These are phyloP conservation scores for Drosophila nikananu DNA, from an alignment of 1,140 invertebrate genomes.

Conservation along the genomic window DNA sequence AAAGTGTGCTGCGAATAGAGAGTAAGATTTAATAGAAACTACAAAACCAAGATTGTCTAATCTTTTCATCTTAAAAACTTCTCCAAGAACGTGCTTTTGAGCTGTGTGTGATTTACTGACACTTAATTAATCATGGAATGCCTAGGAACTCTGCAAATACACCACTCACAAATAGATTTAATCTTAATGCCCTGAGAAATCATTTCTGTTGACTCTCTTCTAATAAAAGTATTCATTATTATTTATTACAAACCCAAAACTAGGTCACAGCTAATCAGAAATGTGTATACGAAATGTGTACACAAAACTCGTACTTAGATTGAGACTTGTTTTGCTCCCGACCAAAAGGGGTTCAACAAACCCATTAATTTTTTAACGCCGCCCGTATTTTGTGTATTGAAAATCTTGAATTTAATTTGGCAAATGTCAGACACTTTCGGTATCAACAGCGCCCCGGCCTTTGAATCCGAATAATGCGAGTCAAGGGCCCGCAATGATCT, in stretches of 20 bases:
- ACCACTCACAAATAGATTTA: not conserved
- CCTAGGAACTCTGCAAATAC: too few species aligned
- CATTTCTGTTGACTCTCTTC: too few species aligned
- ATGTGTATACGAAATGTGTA: conserved; percentile 10
- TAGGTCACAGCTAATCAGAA: conserved; percentile 42
- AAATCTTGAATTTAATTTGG: conserved; percentile 34
- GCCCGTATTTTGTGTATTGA: conserved; percentile 53
- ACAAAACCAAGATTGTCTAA: not conserved
- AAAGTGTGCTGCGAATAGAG: conserved; percentile 58
- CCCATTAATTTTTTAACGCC: conserved; percentile 57
- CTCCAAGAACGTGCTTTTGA: not conserved
- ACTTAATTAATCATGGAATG: too few species aligned
- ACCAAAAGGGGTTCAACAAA: conserved; percentile 53
- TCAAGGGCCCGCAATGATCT: conserved; percentile 31
- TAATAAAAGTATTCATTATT: not conserved
- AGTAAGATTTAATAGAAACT: not conserved
- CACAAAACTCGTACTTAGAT: conserved; percentile 37
- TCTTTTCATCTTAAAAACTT: not conserved
- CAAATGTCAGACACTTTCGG: conserved; percentile 35
- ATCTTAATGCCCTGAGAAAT: not conserved
- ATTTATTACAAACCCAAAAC: conserved; percentile 1
- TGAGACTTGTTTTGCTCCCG: conserved; percentile 35
- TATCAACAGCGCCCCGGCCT: conserved; percentile 49
- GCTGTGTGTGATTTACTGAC: not conserved
- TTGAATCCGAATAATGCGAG: conserved; percentile 17